Percentiles rank a stretch among this genome's conserved stretches.
These are phyloP conservation scores for Chaenogobius annularis DNA, from an alignment of 2,113 vertebrate genomes.

Conservation along the genomic window DNA sequence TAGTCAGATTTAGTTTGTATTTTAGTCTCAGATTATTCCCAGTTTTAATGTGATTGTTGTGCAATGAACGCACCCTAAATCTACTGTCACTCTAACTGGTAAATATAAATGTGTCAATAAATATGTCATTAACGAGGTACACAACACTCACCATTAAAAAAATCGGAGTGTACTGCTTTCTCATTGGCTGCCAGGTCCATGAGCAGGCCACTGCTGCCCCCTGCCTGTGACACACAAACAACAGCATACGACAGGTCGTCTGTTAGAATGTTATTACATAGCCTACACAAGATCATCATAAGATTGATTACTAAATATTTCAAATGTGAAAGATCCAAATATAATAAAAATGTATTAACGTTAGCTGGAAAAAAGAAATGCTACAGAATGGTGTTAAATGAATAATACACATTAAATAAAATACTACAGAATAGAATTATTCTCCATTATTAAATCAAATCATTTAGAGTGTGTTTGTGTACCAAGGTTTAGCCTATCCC, in stretches of 20 bases:
- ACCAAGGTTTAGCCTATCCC: background rate
- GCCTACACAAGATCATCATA: background rate
- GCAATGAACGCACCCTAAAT: no score
- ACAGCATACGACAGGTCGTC: background rate
- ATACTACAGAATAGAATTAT: background rate
- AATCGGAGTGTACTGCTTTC: constrained; percentile 93
- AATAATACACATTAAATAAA: background rate
- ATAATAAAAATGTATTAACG: background rate
- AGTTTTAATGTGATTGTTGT: no score
- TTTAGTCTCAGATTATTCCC: no score
- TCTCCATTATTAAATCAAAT: background rate
- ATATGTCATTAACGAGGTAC: background rate
- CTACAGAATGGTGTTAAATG: background rate
- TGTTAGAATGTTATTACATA: background rate
- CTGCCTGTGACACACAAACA: constrained; percentile 81
- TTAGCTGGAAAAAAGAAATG: background rate
- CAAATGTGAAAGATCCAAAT: background rate
- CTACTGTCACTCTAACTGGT: no score
- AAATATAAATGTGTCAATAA: no score
- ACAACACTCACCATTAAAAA: constrained; percentile 86
- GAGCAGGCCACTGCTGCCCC: constrained; percentile 92
- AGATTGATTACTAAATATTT: background rate
- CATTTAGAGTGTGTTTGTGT: no score
- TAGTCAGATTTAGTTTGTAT: no score
- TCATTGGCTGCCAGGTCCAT: constrained; percentile 98